phyloP scores from a whole-genome alignment of 2,888 invertebrate genomes.

The Tenthredo amoena region DNA sequence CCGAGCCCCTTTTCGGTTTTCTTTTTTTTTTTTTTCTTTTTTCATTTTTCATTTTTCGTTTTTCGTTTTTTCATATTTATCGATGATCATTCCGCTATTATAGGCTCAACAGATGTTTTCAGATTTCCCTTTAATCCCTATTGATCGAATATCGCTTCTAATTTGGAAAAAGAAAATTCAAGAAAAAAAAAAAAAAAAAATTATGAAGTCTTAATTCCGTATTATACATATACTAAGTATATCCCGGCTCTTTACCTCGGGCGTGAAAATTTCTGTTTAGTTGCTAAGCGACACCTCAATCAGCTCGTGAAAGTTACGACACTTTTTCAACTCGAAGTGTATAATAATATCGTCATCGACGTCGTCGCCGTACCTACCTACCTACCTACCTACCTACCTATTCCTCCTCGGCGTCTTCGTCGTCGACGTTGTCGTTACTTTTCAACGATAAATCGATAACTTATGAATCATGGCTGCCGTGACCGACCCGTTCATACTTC shows the following conservation, averaged over 20 bases:
- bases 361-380: neutral
- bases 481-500: neutral
- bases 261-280: conserved; percentile 13
- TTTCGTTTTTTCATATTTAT: neutral
- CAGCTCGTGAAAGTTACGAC: conserved; percentile 20
- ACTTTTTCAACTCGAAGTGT: conserved; percentile 24
- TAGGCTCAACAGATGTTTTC: neutral
- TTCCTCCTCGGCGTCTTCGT: neutral
- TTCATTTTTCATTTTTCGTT: conserved; percentile 47
- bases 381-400: neutral
- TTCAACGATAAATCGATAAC: conserved; percentile 29
- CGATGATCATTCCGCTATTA: neutral
- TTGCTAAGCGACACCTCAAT: conserved; percentile 27
- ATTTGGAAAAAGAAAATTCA: neutral
- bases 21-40: conserved; percentile 46
- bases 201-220: neutral
- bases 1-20: neutral
- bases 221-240: no score
- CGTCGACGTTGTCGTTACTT: conserved; percentile 7
- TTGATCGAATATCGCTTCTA: neutral
- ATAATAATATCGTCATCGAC: conserved; percentile 23
- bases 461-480: conserved; percentile 23
- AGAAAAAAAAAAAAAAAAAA: neutral
- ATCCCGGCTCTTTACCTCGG: neutral
- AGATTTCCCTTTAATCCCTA: neutral